phyloP scores from a whole-genome alignment of 2,113 vertebrate genomes.

The Carassius carassius region DNA sequence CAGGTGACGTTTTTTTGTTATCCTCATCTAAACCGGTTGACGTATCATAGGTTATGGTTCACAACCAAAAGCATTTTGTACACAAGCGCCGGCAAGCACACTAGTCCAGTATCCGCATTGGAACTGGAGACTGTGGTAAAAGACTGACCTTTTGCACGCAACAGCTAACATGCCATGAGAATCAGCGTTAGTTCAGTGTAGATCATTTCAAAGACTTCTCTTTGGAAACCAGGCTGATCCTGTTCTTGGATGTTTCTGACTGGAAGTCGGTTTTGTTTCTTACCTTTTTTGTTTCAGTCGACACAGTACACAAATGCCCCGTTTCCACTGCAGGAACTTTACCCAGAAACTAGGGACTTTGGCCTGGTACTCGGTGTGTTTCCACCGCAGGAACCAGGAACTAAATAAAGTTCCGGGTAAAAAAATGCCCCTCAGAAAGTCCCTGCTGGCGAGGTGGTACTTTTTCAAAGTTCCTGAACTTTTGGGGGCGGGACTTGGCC shows the following conservation, averaged over 20 bases:
- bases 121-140: constrained; percentile 65
- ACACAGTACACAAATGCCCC: too few relatives aligned
- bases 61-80: constrained; percentile 59
- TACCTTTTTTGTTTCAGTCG: constrained; percentile 53
- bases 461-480: too few relatives aligned
- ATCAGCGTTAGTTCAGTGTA: neutral
- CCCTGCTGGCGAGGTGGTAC: too few relatives aligned
- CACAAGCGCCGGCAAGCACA: constrained; percentile 72
- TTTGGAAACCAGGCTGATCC: constrained; percentile 30
- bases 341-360: too few relatives aligned
- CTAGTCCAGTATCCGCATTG: constrained; percentile 52
- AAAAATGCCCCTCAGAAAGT: too few relatives aligned
- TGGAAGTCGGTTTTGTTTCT: constrained; percentile 63
- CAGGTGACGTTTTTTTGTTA: neutral
- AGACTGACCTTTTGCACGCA: constrained; percentile 33
- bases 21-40: constrained; percentile 57
- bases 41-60: constrained; percentile 65
- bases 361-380: too few relatives aligned
- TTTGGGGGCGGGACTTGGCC: too few relatives aligned
- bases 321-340: too few relatives aligned
- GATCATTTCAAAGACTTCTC: neutral
- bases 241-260: constrained; percentile 26
- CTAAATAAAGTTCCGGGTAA: too few relatives aligned
- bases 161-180: constrained; percentile 6
- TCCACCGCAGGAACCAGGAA: too few relatives aligned